These are phyloP conservation scores for Epinephelus moara DNA, from an alignment of 2,113 vertebrate genomes.

Conservation along the genomic window DNA sequence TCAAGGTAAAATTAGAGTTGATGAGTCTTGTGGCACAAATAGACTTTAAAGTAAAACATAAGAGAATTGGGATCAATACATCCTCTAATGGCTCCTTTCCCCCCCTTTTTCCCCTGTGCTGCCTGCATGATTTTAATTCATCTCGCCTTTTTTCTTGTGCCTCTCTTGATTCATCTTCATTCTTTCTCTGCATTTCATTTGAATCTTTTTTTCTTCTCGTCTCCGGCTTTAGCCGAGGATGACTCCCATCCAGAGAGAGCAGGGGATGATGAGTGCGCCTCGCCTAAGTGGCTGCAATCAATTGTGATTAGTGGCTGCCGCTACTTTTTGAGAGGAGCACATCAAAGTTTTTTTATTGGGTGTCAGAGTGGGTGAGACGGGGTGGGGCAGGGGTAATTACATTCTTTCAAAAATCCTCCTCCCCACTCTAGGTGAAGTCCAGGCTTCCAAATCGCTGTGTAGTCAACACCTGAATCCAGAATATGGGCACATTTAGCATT, in stretches of 20 bases:
- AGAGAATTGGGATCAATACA: slow-evolving; percentile 25
- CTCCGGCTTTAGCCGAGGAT: slow-evolving; percentile 73
- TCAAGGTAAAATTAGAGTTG: slow-evolving; percentile 48
- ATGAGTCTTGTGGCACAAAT: slow-evolving; percentile 24
- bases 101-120: slow-evolving; percentile 25
- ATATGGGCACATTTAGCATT: background rate
- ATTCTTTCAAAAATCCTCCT: slow-evolving; percentile 71
- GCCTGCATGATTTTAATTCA: slow-evolving; percentile 49
- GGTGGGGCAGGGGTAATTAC: slow-evolving; percentile 83
- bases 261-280: slow-evolving; percentile 80
- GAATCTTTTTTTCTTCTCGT: slow-evolving; percentile 72
- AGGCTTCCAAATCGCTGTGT: slow-evolving; percentile 17
- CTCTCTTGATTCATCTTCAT: slow-evolving; percentile 53
- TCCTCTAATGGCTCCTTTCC: slow-evolving; percentile 10
- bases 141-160: slow-evolving; percentile 22
- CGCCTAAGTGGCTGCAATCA: slow-evolving; percentile 91
- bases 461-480: slow-evolving; percentile 33
- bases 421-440: slow-evolving; percentile 56
- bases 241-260: slow-evolving; percentile 69
- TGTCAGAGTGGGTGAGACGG: slow-evolving; percentile 73
- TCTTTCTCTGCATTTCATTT: slow-evolving; percentile 77
- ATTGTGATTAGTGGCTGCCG: slow-evolving; percentile 88
- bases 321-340: slow-evolving; percentile 86
- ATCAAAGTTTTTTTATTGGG: slow-evolving; percentile 90
- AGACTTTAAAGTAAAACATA: slow-evolving; percentile 50